Percentiles rank a stretch among this genome's conserved stretches.
Evolutionary conservation across 2,797 vertebrate species (phyloP).

Genomic region (Miichthys miiuy): DNA sequence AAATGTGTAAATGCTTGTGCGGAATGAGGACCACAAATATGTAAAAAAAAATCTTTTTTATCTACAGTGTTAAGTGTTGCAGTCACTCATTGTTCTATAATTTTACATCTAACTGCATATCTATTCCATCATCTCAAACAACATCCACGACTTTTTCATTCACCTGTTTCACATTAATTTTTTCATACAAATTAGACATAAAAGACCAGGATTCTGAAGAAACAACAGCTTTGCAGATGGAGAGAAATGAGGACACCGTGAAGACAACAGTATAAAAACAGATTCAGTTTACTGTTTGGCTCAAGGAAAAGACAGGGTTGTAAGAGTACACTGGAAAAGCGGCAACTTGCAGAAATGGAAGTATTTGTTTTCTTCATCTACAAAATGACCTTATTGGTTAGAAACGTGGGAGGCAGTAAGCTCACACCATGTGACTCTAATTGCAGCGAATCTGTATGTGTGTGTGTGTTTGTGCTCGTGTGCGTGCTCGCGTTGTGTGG

Average conservation of each 20-base stretch:
- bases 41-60: slow-evolving; percentile 11
- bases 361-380: slow-evolving; percentile 74
- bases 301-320: slow-evolving; percentile 49
- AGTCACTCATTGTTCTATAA: not conserved
- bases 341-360: slow-evolving; percentile 61
- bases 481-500: not conserved
- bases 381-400: slow-evolving; percentile 76
- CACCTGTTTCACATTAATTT: slow-evolving; percentile 14
- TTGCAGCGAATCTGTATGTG: slow-evolving; percentile 60
- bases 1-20: slow-evolving; percentile 47
- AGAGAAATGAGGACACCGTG: slow-evolving; percentile 24
- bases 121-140: slow-evolving; percentile 14
- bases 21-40: slow-evolving; percentile 25
- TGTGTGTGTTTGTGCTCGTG: slow-evolving; percentile 20
- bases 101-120: not conserved
- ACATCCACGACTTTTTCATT: slow-evolving; percentile 5
- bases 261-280: slow-evolving; percentile 29
- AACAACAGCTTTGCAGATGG: slow-evolving; percentile 12
- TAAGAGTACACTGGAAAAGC: slow-evolving; percentile 50
- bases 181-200: slow-evolving; percentile 11
- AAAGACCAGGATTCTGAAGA: not conserved
- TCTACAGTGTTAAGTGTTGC: not conserved
- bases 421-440: slow-evolving; percentile 74
- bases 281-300: slow-evolving; percentile 29
- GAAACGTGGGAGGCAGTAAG: slow-evolving; percentile 75